Percentiles rank a stretch among this genome's conserved stretches.
Conservation (phyloP, 1,140 invertebrate species). For the Diachasmimorpha longicaudata region DNA sequence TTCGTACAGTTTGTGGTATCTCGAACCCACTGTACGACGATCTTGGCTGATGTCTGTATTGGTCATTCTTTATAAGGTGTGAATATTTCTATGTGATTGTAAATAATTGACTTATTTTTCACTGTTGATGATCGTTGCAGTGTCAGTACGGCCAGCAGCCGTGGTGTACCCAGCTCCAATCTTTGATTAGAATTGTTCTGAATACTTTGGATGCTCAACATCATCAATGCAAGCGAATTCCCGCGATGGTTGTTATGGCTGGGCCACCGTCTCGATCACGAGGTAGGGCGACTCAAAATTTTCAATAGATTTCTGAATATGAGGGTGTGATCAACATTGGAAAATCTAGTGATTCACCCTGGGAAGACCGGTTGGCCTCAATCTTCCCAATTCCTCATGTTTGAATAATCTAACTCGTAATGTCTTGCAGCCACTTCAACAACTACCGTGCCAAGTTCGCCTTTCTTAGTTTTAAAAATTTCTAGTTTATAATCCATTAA, state of each 20-base stretch:
- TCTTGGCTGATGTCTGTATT: constrained; percentile 93
- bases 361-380: too few species aligned
- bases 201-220: constrained; percentile 92
- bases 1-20: constrained; percentile 84
- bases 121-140: constrained; percentile 61
- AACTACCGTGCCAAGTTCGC: too few species aligned
- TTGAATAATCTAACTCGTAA: too few species aligned
- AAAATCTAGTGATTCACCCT: too few species aligned
- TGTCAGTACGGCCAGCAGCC: constrained; percentile 90
- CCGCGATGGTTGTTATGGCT: constrained; percentile 76
- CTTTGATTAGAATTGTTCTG: constrained; percentile 88
- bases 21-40: constrained; percentile 83
- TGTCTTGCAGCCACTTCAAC: too few species aligned
- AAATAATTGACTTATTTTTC: too few species aligned
- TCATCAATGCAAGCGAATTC: constrained; percentile 83
- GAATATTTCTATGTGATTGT: constrained; percentile 14
- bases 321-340: neutral
- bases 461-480: too few species aligned
- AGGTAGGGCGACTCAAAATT: constrained; percentile 60
- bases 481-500: too few species aligned
- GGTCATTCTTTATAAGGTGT: constrained; percentile 96
- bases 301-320: neutral
- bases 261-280: constrained; percentile 72
- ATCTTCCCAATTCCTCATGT: too few species aligned
- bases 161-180: constrained; percentile 78